A percentile compares a stretch with the other conserved stretches of the same genome.
Conservation (phyloP, 2,113 vertebrate species). For the Lophochroa leadbeateri region DNA sequence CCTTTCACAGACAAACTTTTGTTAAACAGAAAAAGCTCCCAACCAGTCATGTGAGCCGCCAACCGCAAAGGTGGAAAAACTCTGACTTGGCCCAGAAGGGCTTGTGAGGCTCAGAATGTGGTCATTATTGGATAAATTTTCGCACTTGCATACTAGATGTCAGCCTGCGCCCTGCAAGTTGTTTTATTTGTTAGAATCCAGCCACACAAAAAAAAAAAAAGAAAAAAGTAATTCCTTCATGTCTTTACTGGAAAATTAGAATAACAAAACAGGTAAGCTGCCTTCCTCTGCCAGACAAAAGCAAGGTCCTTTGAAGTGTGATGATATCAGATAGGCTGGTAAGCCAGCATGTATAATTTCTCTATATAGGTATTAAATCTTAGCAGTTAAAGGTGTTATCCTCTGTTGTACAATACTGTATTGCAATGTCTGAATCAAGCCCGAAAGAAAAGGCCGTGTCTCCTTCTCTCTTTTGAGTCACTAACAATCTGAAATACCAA, state of each 20-base stretch:
- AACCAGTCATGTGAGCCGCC: neutral
- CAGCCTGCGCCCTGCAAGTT: neutral
- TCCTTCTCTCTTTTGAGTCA: constrained; percentile 1
- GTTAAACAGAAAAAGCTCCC: neutral
- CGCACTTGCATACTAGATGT: neutral
- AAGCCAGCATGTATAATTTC: neutral
- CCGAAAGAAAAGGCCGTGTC: neutral
- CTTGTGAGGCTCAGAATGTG: neutral
- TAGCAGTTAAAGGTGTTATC: neutral
- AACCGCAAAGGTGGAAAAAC: neutral
- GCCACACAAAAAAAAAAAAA: neutral
- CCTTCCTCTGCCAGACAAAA: neutral
- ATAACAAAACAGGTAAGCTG: neutral
- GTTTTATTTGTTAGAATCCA: neutral
- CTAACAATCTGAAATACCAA: constrained; percentile 13
- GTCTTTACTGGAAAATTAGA: neutral
- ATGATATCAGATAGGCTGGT: neutral
- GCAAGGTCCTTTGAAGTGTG: neutral
- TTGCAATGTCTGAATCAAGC: neutral
- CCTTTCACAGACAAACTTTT: neutral
- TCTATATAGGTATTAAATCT: neutral
- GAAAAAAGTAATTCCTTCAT: neutral
- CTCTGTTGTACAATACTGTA: neutral
- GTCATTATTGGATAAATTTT: neutral
- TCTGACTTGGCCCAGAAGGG: neutral